These are phyloP conservation scores for Ochotona princeps DNA, from an alignment of 2,113 vertebrate genomes.

Conservation along the genomic window DNA sequence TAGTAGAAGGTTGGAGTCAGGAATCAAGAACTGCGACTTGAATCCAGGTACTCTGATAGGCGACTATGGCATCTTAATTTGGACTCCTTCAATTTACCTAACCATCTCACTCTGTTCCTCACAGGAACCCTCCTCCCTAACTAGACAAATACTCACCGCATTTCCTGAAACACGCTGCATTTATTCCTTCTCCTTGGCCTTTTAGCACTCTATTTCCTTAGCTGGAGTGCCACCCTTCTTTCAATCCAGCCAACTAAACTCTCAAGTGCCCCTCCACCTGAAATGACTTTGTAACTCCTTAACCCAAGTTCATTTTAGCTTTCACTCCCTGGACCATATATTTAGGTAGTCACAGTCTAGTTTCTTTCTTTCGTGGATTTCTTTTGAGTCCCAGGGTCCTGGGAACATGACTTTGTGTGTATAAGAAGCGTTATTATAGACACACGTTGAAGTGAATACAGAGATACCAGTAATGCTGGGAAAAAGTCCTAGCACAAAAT, in stretches of 20 bases:
- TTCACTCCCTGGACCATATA: not conserved
- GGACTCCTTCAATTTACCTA: slow-evolving; percentile 3
- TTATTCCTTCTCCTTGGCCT: not conserved
- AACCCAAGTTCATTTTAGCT: not conserved
- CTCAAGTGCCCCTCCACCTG: not conserved
- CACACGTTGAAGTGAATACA: slow-evolving; percentile 1
- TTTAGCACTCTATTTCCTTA: not conserved
- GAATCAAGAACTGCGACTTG: too few species aligned
- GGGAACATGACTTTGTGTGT: not conserved
- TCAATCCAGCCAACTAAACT: slow-evolving; percentile 22
- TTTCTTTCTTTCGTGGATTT: not conserved
- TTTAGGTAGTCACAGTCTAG: not conserved
- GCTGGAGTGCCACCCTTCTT: not conserved
- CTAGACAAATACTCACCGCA: not conserved
- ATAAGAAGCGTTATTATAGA: not conserved
- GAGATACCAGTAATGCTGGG: not conserved
- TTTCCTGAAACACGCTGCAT: slow-evolving; percentile 18
- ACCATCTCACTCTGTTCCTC: not conserved
- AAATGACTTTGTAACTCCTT: not conserved
- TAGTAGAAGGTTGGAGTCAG: too few species aligned
- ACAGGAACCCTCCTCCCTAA: not conserved
- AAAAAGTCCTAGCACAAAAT: slow-evolving; percentile 6
- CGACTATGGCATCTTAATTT: not conserved
- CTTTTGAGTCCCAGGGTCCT: slow-evolving; percentile 8
- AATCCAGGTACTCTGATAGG: too few species aligned